These are phyloP conservation scores for Noturus placidus DNA, from an alignment of 2,113 vertebrate genomes.

Conservation along the genomic window DNA sequence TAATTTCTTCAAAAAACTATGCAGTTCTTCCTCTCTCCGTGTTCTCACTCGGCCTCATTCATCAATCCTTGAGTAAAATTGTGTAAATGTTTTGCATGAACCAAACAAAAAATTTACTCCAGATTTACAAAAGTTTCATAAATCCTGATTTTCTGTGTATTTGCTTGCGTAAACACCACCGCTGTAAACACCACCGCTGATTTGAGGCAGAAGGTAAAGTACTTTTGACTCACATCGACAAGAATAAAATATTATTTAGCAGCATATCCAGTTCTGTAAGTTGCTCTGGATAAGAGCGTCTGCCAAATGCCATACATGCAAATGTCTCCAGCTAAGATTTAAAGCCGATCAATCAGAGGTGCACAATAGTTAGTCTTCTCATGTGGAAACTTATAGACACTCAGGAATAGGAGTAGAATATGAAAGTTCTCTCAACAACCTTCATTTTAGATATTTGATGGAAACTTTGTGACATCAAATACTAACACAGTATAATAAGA, in stretches of 20 bases:
- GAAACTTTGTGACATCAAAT: neutral
- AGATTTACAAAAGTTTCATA: neutral
- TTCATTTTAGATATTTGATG: neutral
- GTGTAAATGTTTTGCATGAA: neutral
- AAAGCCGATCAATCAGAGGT: neutral
- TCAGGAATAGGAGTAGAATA: too few relatives aligned
- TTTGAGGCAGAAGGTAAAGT: neutral
- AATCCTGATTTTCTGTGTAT: neutral
- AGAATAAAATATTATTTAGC: neutral
- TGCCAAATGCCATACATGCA: too few relatives aligned
- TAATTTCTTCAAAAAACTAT: constrained; percentile 7
- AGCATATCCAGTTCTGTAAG: too few relatives aligned
- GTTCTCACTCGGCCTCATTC: neutral
- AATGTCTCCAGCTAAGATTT: neutral
- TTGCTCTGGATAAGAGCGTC: too few relatives aligned
- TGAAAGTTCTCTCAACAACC: neutral
- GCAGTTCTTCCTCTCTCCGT: neutral
- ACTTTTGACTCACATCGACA: neutral
- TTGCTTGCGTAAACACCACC: neutral
- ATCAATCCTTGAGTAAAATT: neutral
- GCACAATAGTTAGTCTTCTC: neutral
- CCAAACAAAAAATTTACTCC: neutral
- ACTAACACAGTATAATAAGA: neutral
- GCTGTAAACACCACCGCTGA: neutral
- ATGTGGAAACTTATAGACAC: too few relatives aligned